Evolutionary conservation across 2,113 vertebrate species (phyloP).

Genomic region (Gymnocephalus cernua): DNA sequence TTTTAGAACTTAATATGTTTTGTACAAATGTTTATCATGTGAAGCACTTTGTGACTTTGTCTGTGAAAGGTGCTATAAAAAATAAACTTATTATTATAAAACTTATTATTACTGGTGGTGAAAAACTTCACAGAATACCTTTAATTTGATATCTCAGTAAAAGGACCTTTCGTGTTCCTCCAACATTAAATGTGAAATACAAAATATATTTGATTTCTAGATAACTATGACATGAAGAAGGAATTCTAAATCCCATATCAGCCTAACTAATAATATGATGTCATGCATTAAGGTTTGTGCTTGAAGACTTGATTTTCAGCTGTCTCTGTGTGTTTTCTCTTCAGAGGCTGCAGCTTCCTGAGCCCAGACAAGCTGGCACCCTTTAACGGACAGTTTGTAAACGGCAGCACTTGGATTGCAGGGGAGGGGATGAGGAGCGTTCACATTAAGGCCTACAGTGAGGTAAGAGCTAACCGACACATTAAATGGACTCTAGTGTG

Average conservation of each 20-base stretch:
- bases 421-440: conserved; percentile 53
- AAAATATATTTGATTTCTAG: neutral
- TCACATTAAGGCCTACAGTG: conserved; percentile 48
- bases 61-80: no score
- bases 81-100: no score
- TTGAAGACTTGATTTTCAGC: neutral
- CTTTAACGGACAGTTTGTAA: conserved; percentile 78
- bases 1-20: no score
- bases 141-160: neutral
- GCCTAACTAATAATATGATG: neutral
- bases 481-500: neutral
- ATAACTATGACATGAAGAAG: neutral
- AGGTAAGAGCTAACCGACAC: conserved; percentile 49
- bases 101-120: no score
- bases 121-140: no score
- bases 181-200: neutral
- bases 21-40: no score
- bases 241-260: neutral
- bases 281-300: neutral
- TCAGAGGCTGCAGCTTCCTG: conserved; percentile 73
- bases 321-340: conserved; percentile 25
- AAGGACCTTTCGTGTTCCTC: neutral
- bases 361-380: conserved; percentile 75
- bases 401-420: conserved; percentile 72
- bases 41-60: no score